Evolutionary conservation across 2,113 vertebrate genomes (phyloP).

Genomic region (Takifugu flavidus): DNA sequence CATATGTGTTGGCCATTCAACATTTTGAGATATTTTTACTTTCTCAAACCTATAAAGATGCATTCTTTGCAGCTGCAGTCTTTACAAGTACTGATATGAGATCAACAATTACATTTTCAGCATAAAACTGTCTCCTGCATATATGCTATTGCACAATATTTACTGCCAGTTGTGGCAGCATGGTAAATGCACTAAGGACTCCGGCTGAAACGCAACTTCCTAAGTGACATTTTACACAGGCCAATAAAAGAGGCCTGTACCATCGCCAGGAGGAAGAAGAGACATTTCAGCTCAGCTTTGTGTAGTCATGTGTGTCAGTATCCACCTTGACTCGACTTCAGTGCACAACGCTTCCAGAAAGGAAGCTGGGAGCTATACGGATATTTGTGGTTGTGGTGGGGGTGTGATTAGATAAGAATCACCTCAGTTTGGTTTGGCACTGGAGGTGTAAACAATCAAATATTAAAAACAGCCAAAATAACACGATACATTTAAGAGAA

Average conservation of each 20-base stretch:
- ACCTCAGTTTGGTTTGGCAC: not conserved
- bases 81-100: no score
- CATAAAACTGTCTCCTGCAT: no score
- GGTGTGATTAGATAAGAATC: slow-evolving; percentile 1
- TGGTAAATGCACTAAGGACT: not conserved
- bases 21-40: no score
- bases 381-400: slow-evolving; percentile 17
- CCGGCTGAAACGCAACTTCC: slow-evolving; percentile 9
- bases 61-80: no score
- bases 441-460: not conserved
- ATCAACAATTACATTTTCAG: no score
- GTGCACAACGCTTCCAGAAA: slow-evolving; percentile 36
- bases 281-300: slow-evolving; percentile 44
- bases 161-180: not conserved
- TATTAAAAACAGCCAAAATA: not conserved
- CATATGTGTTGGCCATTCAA: no score
- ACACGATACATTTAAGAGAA: not conserved
- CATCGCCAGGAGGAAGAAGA: slow-evolving; percentile 24
- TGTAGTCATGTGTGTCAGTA: slow-evolving; percentile 58
- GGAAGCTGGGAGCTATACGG: slow-evolving; percentile 26
- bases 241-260: slow-evolving; percentile 16
- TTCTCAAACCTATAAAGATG: no score
- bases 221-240: slow-evolving; percentile 29
- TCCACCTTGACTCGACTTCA: slow-evolving; percentile 33
- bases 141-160: not conserved